phyloP scores from a whole-genome alignment of 2,888 invertebrate species.

The Macaria notata region DNA sequence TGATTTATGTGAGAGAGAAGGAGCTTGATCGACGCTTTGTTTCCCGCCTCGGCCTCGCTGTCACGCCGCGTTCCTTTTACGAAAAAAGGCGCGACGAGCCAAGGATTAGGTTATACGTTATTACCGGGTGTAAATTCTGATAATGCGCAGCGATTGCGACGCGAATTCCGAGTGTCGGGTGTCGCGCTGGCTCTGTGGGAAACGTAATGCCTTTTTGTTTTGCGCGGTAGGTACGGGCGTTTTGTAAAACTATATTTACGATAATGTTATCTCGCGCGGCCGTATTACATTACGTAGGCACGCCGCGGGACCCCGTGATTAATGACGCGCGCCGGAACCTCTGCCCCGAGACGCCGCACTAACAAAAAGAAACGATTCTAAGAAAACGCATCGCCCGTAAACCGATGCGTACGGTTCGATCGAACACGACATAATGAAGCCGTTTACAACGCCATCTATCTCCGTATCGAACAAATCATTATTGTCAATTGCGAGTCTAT shows the following conservation, averaged over 20 bases:
- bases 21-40: conserved; percentile 80
- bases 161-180: conserved; percentile 66
- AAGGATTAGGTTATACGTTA: conserved; percentile 39
- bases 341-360: conserved; percentile 26
- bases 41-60: conserved; percentile 66
- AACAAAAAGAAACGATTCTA: conserved; percentile 51
- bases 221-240: conserved; percentile 67
- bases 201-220: conserved; percentile 54
- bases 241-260: conserved; percentile 78
- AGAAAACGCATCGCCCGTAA: conserved; percentile 41
- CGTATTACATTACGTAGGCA: conserved; percentile 69
- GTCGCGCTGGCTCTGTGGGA: conserved; percentile 66
- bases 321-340: conserved; percentile 62
- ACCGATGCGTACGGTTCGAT: conserved; percentile 37
- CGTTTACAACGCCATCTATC: conserved; percentile 54
- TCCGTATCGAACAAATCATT: conserved; percentile 54
- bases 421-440: conserved; percentile 59
- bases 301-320: conserved; percentile 58
- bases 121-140: conserved; percentile 64
- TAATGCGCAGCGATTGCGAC: conserved; percentile 68
- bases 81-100: conserved; percentile 45
- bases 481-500: conserved; percentile 61
- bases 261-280: conserved; percentile 68
- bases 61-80: conserved; percentile 54
- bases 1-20: conserved; percentile 82